A percentile compares a stretch with the other conserved stretches of the same genome.
Evolutionary conservation across 2,888 invertebrate species (phyloP).

Genomic region (Argyra leucocephala): DNA sequence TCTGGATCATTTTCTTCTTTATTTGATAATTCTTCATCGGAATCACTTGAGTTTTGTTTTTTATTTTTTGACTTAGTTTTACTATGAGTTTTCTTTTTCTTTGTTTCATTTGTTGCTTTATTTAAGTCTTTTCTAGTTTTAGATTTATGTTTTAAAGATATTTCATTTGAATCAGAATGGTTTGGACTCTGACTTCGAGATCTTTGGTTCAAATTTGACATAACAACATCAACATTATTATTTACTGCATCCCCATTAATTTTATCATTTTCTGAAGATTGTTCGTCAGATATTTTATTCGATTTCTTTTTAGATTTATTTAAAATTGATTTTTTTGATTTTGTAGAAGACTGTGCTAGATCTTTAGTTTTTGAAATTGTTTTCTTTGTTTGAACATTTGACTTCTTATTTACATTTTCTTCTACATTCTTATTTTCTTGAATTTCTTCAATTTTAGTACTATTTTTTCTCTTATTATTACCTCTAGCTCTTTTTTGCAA

Average conservation of each 20-base stretch:
- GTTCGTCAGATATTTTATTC: not conserved
- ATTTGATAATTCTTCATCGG: not conserved
- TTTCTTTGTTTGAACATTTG: not conserved
- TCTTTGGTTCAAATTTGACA: not conserved
- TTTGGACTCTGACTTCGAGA: slow-evolving; percentile 11
- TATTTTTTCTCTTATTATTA: not conserved
- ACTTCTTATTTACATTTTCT: not conserved
- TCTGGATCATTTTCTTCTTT: slow-evolving; percentile 7
- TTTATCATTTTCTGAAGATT: not conserved
- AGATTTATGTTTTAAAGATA: not conserved
- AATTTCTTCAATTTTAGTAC: not conserved
- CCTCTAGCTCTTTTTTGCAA: not conserved
- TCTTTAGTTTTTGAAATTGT: not conserved
- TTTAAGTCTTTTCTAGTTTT: not conserved
- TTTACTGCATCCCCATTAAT: not conserved
- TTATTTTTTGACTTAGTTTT: not conserved
- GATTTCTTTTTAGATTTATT: not conserved
- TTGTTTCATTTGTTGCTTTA: not conserved
- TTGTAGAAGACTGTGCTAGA: not conserved
- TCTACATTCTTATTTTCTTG: not conserved
- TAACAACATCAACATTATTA: not conserved
- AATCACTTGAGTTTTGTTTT: not conserved
- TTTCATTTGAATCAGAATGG: not conserved
- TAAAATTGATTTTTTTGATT: not conserved
- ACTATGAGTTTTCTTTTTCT: not conserved